These are phyloP conservation scores for Aporrectodea caliginosa DNA, from an alignment of 1,140 invertebrate species.

Conservation along the genomic window DNA sequence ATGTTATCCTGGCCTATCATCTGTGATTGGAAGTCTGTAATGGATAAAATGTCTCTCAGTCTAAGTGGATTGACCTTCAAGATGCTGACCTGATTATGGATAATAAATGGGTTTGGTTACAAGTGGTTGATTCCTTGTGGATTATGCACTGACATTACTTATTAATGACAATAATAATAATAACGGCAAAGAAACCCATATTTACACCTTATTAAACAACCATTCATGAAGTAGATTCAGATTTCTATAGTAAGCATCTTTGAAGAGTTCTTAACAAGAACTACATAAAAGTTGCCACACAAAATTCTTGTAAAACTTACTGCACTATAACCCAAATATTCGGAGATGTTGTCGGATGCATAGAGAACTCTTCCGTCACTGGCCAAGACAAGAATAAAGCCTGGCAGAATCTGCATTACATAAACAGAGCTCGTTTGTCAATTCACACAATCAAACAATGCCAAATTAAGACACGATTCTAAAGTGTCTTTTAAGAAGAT, in stretches of 20 bases:
- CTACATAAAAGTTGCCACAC: background rate
- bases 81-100: no score
- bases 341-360: background rate
- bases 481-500: background rate
- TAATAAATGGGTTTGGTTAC: no score
- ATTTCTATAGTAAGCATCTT: background rate
- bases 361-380: background rate
- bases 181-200: background rate
- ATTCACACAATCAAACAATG: background rate
- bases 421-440: background rate
- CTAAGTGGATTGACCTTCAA: no score
- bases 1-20: no score
- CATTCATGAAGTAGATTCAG: background rate
- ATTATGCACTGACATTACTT: no score
- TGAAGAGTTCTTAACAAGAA: background rate
- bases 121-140: no score
- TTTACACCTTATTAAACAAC: background rate
- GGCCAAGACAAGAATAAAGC: background rate
- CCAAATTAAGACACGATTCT: no score
- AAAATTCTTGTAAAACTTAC: background rate
- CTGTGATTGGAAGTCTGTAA: no score
- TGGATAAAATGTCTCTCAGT: no score
- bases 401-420: background rate
- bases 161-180: no score
- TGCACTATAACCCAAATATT: background rate